Evolutionary conservation across 2,797 vertebrate genomes (phyloP).

Genomic region (Microtus californicus): DNA sequence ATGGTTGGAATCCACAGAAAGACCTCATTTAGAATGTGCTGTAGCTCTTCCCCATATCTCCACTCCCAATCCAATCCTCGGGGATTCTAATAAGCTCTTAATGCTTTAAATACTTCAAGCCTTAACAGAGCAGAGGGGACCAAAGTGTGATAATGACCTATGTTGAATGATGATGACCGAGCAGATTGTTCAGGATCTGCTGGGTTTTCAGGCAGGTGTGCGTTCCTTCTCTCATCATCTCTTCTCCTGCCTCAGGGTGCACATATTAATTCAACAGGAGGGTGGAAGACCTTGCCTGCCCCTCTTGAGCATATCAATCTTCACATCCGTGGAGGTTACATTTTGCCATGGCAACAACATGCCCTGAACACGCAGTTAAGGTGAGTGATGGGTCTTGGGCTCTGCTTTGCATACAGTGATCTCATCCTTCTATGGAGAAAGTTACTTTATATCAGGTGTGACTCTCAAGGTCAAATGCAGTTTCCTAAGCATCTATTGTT

Average conservation of each 20-base stretch:
- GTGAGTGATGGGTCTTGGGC: constrained; percentile 76
- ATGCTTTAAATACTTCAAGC: background rate
- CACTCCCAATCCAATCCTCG: no score
- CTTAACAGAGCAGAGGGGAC: no score
- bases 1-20: accelerated
- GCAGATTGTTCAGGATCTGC: background rate
- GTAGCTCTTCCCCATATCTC: accelerated
- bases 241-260: constrained; percentile 83
- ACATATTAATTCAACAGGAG: constrained; percentile 72
- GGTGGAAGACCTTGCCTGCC: constrained; percentile 84
- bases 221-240: background rate
- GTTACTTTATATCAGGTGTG: accelerated
- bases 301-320: constrained; percentile 92
- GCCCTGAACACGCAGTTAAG: constrained; percentile 89
- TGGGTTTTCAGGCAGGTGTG: background rate
- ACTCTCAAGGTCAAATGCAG: no score
- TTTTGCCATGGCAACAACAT: constrained; percentile 93
- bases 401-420: background rate
- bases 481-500: background rate
- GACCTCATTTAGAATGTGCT: accelerated
- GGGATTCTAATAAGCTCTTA: no score
- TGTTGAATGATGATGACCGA: background rate
- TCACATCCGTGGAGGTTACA: constrained; percentile 92
- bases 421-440: background rate
- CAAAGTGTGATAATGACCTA: background rate